Base-by-base conservation (phyloP, 2,113 vertebrate species). In the Platichthys flesus region DNA sequence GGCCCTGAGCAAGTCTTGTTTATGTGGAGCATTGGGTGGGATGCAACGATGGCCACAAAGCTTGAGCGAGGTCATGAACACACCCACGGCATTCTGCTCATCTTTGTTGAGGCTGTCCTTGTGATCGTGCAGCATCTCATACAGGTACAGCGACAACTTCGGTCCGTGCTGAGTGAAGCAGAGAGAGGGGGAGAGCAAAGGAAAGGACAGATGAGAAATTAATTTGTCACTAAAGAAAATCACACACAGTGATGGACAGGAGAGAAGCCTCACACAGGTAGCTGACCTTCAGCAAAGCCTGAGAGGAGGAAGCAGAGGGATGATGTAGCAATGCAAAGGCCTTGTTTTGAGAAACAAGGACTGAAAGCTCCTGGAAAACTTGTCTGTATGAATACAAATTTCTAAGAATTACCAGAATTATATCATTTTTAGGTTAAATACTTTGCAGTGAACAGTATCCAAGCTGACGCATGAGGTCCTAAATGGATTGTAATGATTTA, bases 61-160 rank as follows among this genome's bases (percentile, higher is more conserved):
- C 85, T 96, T 98, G 78, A 99, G 84, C 0, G 96, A 94, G 72
- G 91, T 96, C 95, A 97, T 93, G 62, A 99, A 95, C 20, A 93
- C 82, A 65, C 92, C 94, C 14, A 93, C 96, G 28, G 94, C 78
- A 8, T 26, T 85, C 81, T 95, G 94, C n/a, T 99, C 94, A 24
- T 97, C 96, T 86, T 93, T 94, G 68, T 91, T 96, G 85, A 99
- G 90, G 70, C 92, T 88, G 67, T 96, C 94, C 1, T 89, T 94
- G 90, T 99, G 96, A 84, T 95, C 94, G 31, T 96, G 95, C 67
- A 98, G 91, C 93, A 99, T 86, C 81, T 99, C 97, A n/a, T 96
- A 96, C 51, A 99, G 94, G 83, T 98, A 98, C 0, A 99, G 92
- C 13, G 94, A 95, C 91, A 99, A 82, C 87, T 99, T 99, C 68